A percentile compares a stretch with the other conserved stretches of the same genome.
These are phyloP conservation scores for Ammospiza maritima DNA, from an alignment of 2,797 vertebrate species.

Conservation along the genomic window DNA sequence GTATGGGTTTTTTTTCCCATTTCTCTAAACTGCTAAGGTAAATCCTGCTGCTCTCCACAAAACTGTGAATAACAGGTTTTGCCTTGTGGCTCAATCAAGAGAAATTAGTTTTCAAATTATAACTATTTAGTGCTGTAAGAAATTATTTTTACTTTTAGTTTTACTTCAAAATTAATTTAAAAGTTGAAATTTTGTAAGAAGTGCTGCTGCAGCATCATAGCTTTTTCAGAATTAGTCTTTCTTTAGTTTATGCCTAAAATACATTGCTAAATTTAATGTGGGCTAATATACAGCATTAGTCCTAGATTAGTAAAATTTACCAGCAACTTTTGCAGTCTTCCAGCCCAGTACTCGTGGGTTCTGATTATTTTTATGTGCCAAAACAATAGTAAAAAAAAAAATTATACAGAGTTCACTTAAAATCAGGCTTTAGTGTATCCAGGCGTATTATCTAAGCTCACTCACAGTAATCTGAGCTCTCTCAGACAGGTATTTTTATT, in stretches of 20 bases:
- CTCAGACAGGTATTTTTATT: not conserved
- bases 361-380: not conserved
- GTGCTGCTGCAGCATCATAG: not conserved
- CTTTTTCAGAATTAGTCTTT: not conserved
- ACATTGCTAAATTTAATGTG: not conserved
- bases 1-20: accelerated
- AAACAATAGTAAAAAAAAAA: not conserved
- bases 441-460: not conserved
- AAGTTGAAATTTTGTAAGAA: not conserved
- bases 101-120: not conserved
- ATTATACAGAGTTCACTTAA: not conserved
- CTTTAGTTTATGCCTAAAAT: not conserved
- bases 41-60: not conserved
- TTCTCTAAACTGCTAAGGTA: not conserved
- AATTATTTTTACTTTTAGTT: not conserved
- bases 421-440: not conserved
- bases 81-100: not conserved
- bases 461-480: not conserved
- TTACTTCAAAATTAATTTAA: not conserved
- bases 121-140: not conserved
- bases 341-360: not conserved
- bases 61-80: not conserved
- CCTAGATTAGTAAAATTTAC: not conserved
- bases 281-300: not conserved
- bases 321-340: not conserved